These are phyloP conservation scores for Graptemys geographica DNA, from an alignment of 2,797 vertebrate species.

Conservation along the genomic window DNA sequence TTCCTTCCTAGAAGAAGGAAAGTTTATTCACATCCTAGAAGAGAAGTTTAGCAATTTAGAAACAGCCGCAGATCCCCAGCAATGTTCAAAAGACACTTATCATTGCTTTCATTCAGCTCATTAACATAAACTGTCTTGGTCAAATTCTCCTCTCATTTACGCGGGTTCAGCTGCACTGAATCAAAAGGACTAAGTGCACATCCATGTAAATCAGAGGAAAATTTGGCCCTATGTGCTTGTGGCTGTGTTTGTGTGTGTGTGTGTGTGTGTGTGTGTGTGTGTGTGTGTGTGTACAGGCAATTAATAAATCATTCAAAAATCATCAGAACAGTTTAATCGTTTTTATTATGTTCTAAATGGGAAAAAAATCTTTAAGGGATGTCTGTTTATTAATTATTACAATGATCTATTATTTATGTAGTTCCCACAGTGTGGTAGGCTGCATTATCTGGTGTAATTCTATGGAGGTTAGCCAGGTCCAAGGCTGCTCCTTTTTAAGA, in stretches of 20 bases:
- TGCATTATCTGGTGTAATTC: background rate
- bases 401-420: background rate
- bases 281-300: background rate
- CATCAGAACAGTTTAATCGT: background rate
- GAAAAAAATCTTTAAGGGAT: background rate
- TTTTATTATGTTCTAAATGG: background rate
- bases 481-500: background rate
- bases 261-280: too few relatives aligned
- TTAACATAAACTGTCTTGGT: background rate
- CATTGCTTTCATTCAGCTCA: background rate
- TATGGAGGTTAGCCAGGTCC: conserved; percentile 3
- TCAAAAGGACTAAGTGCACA: background rate
- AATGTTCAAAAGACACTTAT: background rate
- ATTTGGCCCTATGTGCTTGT: background rate
- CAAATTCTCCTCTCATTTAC: background rate
- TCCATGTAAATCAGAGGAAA: background rate
- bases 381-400: background rate
- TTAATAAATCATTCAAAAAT: background rate
- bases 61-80: background rate
- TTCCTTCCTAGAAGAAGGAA: background rate
- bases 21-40: background rate
- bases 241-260: background rate
- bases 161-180: background rate
- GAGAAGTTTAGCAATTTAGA: background rate
- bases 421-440: background rate